Evolutionary conservation across 2,888 invertebrate species (phyloP).

Genomic region (Sicus ferrugineus): DNA sequence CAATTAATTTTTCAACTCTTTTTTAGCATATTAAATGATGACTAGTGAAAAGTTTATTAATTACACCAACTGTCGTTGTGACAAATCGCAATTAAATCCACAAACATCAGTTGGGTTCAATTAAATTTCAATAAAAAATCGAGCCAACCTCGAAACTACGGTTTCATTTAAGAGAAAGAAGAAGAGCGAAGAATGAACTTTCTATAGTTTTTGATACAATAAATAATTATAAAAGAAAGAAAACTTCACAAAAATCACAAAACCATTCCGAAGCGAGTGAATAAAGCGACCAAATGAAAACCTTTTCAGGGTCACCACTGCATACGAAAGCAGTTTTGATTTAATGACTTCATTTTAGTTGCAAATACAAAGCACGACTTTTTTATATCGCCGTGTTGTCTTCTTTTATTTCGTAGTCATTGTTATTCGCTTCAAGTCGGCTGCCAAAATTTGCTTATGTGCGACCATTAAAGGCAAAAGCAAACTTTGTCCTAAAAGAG

Average conservation of each 20-base stretch:
- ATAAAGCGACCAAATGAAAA: background rate
- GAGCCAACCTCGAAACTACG: background rate
- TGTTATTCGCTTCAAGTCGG: background rate
- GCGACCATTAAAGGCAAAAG: background rate
- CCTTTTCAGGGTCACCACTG: constrained; percentile 4
- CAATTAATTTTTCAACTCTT: too few relatives aligned
- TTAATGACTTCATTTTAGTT: background rate
- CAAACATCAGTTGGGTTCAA: too few relatives aligned
- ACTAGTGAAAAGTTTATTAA: too few relatives aligned
- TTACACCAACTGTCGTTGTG: too few relatives aligned
- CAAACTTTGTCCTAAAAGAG: background rate
- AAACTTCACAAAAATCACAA: background rate
- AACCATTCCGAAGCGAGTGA: background rate
- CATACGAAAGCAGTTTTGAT: background rate
- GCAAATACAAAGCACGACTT: constrained; percentile 11
- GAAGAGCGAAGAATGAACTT: background rate
- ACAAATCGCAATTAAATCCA: too few relatives aligned
- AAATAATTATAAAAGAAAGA: background rate
- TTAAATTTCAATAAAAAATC: background rate
- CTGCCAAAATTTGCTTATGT: background rate
- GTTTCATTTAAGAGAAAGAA: background rate
- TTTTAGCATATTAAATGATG: too few relatives aligned
- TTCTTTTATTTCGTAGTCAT: background rate
- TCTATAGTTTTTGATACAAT: background rate
- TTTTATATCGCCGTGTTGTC: background rate